Base-by-base conservation (phyloP, 2,797 vertebrate species). In the Oryzias sinensis region DNA sequence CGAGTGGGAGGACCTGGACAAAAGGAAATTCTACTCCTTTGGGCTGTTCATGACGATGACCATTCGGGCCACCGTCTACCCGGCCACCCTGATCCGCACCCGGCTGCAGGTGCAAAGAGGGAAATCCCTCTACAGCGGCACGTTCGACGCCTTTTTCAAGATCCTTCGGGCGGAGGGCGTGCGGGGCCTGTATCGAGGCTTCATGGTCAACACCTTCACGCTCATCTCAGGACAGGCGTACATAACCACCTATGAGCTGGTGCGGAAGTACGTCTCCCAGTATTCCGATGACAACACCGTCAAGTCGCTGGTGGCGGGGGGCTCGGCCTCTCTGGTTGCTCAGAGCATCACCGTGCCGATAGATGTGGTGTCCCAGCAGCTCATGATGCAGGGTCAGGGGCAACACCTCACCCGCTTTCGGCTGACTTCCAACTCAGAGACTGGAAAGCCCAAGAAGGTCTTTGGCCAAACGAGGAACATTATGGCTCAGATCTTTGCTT, bases 1-100 rank as follows among this genome's bases (percentile, higher is more conserved):
- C 0, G 97, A 99, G 84, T 99, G 97, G 97, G 97, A 99, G 69
- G 94, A 99, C 85, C 88, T 99, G 79, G 97, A 99, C 92, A 99
- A 99, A 72, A 93, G 91, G 87, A 98, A 98, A 64, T 99, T 99
- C 90, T 99, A 97, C 4, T 93, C 96, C 2, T 92, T 99, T 0
- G 96, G 97, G 0, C 90, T 98, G 42, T 97, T 96, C 37, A 97
- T 99, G 94, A 98, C 97, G 0, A 96, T 99, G 96, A 90, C 90
- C 83, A 99, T 98, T 80, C 92, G 97, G 3, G 94, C 95, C 68
- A 96, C 96, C 0, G 93, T 98, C 49, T 99, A 99, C 88, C 97
- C 97, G 0, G 96, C 97, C 74, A 97, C 95, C 0, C 93, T 98
- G 55, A 99, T 99, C 84, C 95, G 96, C 22, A 99, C 97, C 0